phyloP scores from a whole-genome alignment of 2,113 vertebrate genomes.

The Nanorana parkeri region DNA sequence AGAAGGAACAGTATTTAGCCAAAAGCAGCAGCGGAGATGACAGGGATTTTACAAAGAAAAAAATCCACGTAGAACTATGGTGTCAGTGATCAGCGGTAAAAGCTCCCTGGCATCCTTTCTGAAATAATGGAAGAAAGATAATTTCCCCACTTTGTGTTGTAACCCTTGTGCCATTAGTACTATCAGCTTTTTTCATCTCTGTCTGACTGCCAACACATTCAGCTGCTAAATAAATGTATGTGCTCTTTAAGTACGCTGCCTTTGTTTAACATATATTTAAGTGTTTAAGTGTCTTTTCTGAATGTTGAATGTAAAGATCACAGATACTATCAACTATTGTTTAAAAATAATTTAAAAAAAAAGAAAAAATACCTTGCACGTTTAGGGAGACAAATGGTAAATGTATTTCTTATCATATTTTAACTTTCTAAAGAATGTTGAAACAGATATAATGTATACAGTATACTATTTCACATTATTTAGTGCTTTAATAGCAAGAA shows the following conservation, averaged over 20 bases:
- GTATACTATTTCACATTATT: no score
- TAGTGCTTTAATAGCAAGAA: no score
- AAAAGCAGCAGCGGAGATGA: slow-evolving; percentile 8
- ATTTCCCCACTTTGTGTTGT: neutral
- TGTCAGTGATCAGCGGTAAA: neutral
- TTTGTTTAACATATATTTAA: neutral
- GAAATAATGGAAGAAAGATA: neutral
- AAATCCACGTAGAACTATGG: neutral
- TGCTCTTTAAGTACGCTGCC: neutral
- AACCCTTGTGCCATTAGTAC: neutral
- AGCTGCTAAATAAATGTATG: no score
- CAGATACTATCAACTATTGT: no score
- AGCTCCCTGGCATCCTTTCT: neutral
- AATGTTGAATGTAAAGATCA: no score
- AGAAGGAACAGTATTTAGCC: neutral
- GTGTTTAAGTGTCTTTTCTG: neutral
- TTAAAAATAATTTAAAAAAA: no score
- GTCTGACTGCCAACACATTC: no score
- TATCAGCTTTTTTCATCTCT: neutral
- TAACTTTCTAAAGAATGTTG: no score
- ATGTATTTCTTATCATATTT: no score
- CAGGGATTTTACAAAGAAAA: neutral
- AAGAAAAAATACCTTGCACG: no score
- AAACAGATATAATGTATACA: no score
- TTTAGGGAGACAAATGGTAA: no score